phyloP scores from a whole-genome alignment of 2,888 invertebrate species.

The Drosophila emarginata region DNA sequence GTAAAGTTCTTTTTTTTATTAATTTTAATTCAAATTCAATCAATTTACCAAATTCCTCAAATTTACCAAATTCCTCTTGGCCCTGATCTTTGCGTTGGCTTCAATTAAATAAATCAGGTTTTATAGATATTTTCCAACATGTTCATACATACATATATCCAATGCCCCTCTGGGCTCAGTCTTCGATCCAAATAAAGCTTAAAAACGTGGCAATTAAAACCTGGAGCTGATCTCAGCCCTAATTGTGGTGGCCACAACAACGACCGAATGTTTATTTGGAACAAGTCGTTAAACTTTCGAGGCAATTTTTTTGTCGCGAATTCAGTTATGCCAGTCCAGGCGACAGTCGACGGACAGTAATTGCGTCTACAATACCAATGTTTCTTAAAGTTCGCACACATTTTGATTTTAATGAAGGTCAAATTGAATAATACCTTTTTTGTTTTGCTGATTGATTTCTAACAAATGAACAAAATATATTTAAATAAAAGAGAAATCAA shows the following conservation, averaged over 20 bases:
- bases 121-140: neutral
- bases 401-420: conserved; percentile 69
- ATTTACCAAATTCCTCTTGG: neutral
- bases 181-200: conserved; percentile 10
- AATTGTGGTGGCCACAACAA: conserved; percentile 55
- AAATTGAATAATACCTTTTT: conserved; percentile 42
- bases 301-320: conserved; percentile 56
- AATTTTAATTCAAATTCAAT: neutral
- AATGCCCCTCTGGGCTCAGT: conserved; percentile 1
- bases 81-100: neutral
- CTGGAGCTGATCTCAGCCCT: conserved; percentile 42
- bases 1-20: too few relatives aligned
- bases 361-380: conserved; percentile 64
- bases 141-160: neutral
- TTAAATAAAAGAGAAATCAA: conserved; percentile 50
- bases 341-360: conserved; percentile 62
- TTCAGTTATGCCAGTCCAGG: conserved; percentile 31
- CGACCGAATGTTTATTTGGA: conserved; percentile 35
- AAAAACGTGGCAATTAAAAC: conserved; percentile 10
- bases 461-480: conserved; percentile 21
- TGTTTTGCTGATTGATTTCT: conserved; percentile 72
- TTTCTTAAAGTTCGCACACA: conserved; percentile 67
- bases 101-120: conserved; percentile 1
- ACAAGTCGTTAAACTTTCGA: conserved; percentile 73
- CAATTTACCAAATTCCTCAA: neutral